Percentiles rank a stretch among this genome's conserved stretches.
Evolutionary conservation across 2,888 invertebrate genomes (phyloP).

Genomic region (Nomada goodeniana): DNA sequence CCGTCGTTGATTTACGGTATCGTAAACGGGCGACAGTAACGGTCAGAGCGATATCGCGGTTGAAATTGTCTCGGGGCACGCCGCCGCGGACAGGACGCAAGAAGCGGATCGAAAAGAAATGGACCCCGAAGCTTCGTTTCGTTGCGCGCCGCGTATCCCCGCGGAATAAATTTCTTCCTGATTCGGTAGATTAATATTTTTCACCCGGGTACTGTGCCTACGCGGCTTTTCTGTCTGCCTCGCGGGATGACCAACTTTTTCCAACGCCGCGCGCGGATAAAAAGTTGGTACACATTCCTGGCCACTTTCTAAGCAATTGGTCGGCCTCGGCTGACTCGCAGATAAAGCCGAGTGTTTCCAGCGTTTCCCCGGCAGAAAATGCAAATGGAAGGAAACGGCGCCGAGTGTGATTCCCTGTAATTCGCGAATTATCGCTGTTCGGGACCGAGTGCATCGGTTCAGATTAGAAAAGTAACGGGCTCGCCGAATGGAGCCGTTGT

Average conservation of each 20-base stretch:
- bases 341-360: constrained; percentile 34
- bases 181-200: too few relatives aligned
- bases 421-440: constrained; percentile 58
- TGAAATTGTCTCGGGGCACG: constrained; percentile 20
- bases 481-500: constrained; percentile 36
- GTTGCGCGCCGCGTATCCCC: too few relatives aligned
- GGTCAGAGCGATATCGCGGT: constrained; percentile 36
- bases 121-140: not conserved
- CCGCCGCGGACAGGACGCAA: not conserved
- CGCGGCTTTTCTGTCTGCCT: not conserved
- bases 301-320: constrained; percentile 26
- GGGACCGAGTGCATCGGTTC: constrained; percentile 61
- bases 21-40: constrained; percentile 69
- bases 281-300: not conserved
- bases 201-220: not conserved
- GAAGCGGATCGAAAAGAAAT: not conserved
- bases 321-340: constrained; percentile 1
- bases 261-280: not conserved
- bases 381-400: constrained; percentile 52
- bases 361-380: constrained; percentile 24
- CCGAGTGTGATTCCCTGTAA: constrained; percentile 68
- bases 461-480: constrained; percentile 71
- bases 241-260: not conserved
- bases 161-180: not conserved
- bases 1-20: constrained; percentile 76